These are phyloP conservation scores for Motacilla tschutschensis DNA, from an alignment of 2,113 vertebrate genomes.

Conservation along the genomic window DNA sequence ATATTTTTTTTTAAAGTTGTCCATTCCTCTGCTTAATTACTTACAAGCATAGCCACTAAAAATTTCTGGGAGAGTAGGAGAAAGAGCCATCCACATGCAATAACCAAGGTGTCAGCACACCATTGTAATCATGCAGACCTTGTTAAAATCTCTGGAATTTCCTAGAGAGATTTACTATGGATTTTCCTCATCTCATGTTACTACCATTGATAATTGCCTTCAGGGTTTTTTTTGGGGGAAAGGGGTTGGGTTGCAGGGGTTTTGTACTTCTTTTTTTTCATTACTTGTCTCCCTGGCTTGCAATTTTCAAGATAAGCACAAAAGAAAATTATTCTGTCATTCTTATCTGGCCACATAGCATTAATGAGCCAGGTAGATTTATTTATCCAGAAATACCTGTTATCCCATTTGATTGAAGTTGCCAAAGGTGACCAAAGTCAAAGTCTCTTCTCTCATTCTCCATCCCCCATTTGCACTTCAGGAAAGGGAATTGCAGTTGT, in stretches of 20 bases:
- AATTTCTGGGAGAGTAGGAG: neutral
- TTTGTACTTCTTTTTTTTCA: neutral
- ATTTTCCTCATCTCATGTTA: neutral
- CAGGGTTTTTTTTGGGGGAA: accelerated
- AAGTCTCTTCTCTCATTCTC: neutral
- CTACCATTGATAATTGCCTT: neutral
- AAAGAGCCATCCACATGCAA: neutral
- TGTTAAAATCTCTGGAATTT: neutral
- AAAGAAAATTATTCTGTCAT: neutral
- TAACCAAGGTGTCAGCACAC: neutral
- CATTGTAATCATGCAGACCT: neutral
- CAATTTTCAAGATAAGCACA: neutral
- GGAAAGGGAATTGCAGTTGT: neutral
- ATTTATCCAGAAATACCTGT: neutral
- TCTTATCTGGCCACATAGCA: neutral
- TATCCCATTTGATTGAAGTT: neutral
- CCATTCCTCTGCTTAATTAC: neutral
- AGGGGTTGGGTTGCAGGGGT: accelerated
- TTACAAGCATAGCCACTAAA: neutral
- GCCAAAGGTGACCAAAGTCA: neutral
- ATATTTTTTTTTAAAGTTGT: neutral
- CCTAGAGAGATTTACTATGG: neutral
- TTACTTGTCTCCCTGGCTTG: neutral
- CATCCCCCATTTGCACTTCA: accelerated
- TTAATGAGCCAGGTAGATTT: neutral